Percentiles rank a stretch among this genome's conserved stretches.
Conservation (phyloP, 1,140 invertebrate genomes). For the Drosophila repleta region DNA sequence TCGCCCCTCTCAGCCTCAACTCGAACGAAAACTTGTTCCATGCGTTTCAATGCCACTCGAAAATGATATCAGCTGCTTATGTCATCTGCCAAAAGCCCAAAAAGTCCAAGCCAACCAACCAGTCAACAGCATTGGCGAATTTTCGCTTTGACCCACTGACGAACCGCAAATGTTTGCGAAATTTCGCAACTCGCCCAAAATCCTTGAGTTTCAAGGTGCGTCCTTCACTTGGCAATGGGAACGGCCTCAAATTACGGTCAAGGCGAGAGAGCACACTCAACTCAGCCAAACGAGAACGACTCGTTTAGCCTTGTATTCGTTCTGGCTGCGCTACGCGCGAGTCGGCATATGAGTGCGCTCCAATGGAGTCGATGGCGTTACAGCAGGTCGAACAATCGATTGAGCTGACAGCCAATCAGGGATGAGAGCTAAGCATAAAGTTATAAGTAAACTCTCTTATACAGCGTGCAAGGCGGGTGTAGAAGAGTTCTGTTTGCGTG, state of each 20-base stretch:
- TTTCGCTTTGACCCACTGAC: conserved; percentile 65
- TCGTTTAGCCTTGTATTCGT: conserved; percentile 1
- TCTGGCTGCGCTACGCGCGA: conserved; percentile 33
- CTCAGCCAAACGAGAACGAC: conserved; percentile 52
- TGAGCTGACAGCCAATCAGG: too few relatives aligned
- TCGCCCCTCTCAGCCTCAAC: background rate
- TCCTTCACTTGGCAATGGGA: conserved; percentile 75
- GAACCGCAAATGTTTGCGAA: conserved; percentile 66
- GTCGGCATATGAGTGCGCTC: conserved; percentile 3
- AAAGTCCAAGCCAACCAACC: too few relatives aligned
- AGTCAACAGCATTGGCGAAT: conserved; percentile 35
- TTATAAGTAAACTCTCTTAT: background rate
- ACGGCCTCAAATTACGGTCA: conserved; percentile 76
- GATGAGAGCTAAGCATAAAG: background rate
- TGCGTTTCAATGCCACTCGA: conserved; percentile 64
- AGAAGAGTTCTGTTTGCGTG: conserved; percentile 1
- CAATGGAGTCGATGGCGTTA: too few relatives aligned
- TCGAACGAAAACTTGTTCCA: conserved; percentile 49
- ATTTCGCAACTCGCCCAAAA: conserved; percentile 58
- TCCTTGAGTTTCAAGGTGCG: conserved; percentile 80
- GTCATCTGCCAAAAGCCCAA: conserved; percentile 42
- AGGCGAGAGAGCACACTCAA: conserved; percentile 45
- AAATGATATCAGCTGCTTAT: conserved; percentile 55
- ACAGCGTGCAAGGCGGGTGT: background rate
- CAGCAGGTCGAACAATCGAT: too few relatives aligned